Percentiles rank a stretch among this genome's conserved stretches.
Conservation (phyloP, 2,113 vertebrate species). For the Hippocampus guttulatus region DNA sequence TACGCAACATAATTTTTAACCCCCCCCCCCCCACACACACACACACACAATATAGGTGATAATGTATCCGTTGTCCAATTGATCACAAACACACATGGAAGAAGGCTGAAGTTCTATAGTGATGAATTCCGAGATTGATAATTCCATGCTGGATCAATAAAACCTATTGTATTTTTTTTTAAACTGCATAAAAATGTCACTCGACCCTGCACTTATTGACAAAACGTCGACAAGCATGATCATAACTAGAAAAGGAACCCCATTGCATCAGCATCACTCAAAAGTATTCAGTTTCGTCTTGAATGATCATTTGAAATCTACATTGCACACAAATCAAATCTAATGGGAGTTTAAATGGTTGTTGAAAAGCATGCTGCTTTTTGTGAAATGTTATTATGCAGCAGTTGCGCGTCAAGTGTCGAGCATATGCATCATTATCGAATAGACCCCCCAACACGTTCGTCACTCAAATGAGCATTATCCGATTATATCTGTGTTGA, state of each 20-base stretch:
- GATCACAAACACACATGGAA: conserved; percentile 2
- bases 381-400: background rate
- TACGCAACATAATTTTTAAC: conserved; percentile 18
- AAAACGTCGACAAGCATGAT: background rate
- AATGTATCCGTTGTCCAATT: background rate
- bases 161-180: background rate
- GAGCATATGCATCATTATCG: no score
- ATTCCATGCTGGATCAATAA: conserved; percentile 6
- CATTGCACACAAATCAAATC: background rate
- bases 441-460: no score
- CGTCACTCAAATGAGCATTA: no score
- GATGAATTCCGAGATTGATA: conserved; percentile 1
- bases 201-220: conserved; percentile 10
- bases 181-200: background rate
- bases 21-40: background rate
- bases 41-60: background rate
- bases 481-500: no score
- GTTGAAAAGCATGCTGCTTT: background rate
- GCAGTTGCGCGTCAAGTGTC: background rate
- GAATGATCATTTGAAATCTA: background rate
- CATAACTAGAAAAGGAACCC: conserved; percentile 8
- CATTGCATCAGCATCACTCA: conserved; percentile 4
- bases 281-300: background rate
- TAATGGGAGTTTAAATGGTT: background rate
- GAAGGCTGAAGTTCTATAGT: background rate